Percentiles rank a stretch among this genome's conserved stretches.
These are phyloP conservation scores for Scrobipalpa costella DNA, from an alignment of 2,888 invertebrate genomes.

Conservation along the genomic window DNA sequence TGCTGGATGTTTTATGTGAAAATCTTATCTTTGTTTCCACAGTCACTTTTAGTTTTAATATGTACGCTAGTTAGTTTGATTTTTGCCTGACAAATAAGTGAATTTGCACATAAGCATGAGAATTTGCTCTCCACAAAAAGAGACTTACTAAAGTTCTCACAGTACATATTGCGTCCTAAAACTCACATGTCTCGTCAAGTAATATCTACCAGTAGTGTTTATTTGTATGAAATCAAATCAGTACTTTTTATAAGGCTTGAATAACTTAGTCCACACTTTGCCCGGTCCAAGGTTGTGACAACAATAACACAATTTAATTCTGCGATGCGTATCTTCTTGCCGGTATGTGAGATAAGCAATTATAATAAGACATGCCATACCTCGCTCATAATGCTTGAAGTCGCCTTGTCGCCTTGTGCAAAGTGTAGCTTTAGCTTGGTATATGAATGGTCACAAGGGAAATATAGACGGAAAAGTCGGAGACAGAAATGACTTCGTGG, in stretches of 20 bases:
- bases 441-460: too few relatives aligned
- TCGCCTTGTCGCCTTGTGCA: conserved; percentile 6
- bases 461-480: too few relatives aligned
- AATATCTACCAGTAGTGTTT: too few relatives aligned
- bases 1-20: neutral
- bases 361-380: neutral
- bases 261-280: conserved; percentile 1
- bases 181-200: too few relatives aligned
- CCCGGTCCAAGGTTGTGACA: conserved; percentile 8
- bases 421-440: neutral
- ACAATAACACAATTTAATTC: conserved; percentile 11
- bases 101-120: neutral
- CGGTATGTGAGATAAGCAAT: conserved; percentile 11
- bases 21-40: neutral
- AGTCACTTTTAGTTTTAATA: neutral
- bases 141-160: neutral
- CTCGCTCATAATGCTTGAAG: neutral
- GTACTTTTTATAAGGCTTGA: neutral
- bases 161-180: too few relatives aligned
- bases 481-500: too few relatives aligned
- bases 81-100: neutral
- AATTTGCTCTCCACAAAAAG: neutral
- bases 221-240: neutral
- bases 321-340: neutral
- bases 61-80: neutral